A percentile compares a stretch with the other conserved stretches of the same genome.
phyloP scores from a whole-genome alignment of 2,797 vertebrate species.

The Halcyon badia region DNA sequence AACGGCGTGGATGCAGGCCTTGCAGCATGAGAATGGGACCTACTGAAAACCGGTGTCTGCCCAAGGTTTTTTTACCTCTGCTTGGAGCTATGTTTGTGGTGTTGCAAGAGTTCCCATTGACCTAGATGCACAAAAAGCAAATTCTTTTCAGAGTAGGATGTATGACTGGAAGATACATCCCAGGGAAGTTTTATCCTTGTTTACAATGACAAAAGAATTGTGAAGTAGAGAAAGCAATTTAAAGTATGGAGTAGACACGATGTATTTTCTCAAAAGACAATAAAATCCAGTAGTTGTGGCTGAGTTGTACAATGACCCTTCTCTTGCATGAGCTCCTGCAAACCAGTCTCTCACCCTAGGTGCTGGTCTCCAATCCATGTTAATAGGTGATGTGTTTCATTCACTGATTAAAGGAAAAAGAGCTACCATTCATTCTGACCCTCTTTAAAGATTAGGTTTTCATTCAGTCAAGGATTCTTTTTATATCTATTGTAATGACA shows the following conservation, averaged over 20 bases:
- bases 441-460: neutral
- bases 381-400: neutral
- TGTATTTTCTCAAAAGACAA: neutral
- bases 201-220: neutral
- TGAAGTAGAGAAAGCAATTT: neutral
- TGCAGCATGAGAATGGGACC: neutral
- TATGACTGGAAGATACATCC: neutral
- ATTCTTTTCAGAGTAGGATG: neutral
- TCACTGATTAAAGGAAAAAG: neutral
- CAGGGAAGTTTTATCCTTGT: neutral
- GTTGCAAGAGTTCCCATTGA: neutral
- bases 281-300: neutral
- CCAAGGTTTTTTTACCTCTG: neutral
- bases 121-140: neutral
- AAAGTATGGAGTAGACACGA: neutral
- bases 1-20: neutral
- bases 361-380: rapidly evolving
- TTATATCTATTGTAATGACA: neutral
- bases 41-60: neutral
- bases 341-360: neutral
- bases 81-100: neutral
- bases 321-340: neutral
- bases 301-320: neutral
- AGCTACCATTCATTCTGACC: neutral
- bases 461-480: neutral